A percentile compares a stretch with the other conserved stretches of the same genome.
These are phyloP conservation scores for Synodontis membranacea DNA, from an alignment of 2,113 vertebrate species.

Conservation along the genomic window DNA sequence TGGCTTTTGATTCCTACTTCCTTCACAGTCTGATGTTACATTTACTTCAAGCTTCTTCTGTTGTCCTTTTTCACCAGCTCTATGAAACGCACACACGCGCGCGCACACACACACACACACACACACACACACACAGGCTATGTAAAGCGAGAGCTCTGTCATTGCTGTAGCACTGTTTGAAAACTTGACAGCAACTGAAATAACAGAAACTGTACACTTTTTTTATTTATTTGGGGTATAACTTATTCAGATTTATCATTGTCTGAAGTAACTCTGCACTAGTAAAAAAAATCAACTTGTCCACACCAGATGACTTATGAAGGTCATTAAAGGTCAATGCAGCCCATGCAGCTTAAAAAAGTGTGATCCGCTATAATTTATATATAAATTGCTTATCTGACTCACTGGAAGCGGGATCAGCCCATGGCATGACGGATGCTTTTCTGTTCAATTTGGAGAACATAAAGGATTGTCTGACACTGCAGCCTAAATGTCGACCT, in stretches of 20 bases:
- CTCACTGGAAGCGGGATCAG: neutral
- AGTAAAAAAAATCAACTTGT: neutral
- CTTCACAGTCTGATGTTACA: constrained; percentile 73
- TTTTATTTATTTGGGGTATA: neutral
- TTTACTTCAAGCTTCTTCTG: constrained; percentile 66
- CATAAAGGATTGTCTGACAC: constrained; percentile 5
- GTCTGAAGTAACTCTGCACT: neutral
- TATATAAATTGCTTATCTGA: neutral
- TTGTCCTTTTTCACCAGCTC: constrained; percentile 65
- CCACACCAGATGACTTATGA: constrained; percentile 56
- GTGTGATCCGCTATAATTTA: neutral
- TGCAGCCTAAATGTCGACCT: constrained; percentile 32
- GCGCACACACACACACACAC: neutral
- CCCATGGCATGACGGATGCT: neutral
- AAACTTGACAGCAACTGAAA: constrained; percentile 20
- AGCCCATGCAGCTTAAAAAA: constrained; percentile 42
- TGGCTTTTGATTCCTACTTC: constrained; percentile 78
- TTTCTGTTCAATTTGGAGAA: neutral
- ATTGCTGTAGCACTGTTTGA: constrained; percentile 1
- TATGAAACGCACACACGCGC: constrained; percentile 45
- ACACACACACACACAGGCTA: neutral
- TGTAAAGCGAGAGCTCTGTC: neutral
- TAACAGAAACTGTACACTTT: neutral
- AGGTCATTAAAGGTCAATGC: constrained; percentile 70
- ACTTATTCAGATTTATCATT: neutral